Conservation (phyloP, 2,888 invertebrate species). For the Oxystoma pomonae region DNA sequence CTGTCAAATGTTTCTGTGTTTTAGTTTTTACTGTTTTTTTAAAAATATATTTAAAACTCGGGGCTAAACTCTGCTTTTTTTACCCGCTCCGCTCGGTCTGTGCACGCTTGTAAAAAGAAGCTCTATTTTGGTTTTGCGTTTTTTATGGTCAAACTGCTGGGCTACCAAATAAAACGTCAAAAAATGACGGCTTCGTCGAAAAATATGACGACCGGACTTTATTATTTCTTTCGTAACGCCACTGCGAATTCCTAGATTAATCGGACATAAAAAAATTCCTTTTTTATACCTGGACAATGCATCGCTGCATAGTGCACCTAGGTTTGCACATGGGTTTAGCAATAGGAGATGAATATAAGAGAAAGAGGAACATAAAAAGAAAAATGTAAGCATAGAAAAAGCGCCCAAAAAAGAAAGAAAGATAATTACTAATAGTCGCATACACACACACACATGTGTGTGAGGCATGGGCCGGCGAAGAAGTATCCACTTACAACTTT, state of each 20-base stretch:
- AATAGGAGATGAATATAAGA: not conserved
- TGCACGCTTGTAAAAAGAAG: too few relatives aligned
- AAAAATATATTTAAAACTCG: too few relatives aligned
- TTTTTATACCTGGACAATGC: not conserved
- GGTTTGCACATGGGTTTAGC: not conserved
- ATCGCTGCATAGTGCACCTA: not conserved
- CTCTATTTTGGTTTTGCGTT: too few relatives aligned
- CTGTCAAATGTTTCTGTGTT: too few relatives aligned
- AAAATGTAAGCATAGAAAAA: constrained; percentile 6
- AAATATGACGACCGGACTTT: too few relatives aligned
- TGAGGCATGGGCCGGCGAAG: not conserved
- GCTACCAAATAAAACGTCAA: too few relatives aligned
- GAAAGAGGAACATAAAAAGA: constrained; percentile 7
- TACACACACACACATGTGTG: not conserved
- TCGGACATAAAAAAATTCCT: not conserved
- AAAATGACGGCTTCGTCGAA: too few relatives aligned
- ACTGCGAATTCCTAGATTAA: not conserved
- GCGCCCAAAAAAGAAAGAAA: not conserved
- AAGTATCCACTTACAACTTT: not conserved
- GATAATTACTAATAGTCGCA: not conserved
- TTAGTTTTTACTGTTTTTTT: too few relatives aligned
- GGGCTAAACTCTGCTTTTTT: too few relatives aligned
- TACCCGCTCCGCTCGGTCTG: too few relatives aligned
- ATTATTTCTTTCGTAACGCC: too few relatives aligned
- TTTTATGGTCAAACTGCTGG: too few relatives aligned